Percentiles rank a stretch among this genome's conserved stretches.
These are phyloP conservation scores for Tinea trinotella DNA, from an alignment of 2,888 invertebrate genomes.

Conservation along the genomic window DNA sequence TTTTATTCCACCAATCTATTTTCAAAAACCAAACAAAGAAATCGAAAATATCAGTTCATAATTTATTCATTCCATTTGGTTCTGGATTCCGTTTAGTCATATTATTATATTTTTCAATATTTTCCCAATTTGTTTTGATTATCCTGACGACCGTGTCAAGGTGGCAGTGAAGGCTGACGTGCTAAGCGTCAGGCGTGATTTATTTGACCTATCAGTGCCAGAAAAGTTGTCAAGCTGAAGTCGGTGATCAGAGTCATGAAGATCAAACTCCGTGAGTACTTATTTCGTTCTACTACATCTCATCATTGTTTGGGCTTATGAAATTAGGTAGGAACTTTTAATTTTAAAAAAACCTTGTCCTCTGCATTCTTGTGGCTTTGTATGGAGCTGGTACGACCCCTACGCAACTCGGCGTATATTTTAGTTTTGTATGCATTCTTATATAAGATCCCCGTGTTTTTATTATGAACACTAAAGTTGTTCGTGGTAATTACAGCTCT, in stretches of 20 bases:
- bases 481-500: too few relatives aligned
- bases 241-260: constrained; percentile 70
- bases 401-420: too few relatives aligned
- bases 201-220: constrained; percentile 11
- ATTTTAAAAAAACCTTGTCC: too few relatives aligned
- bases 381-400: too few relatives aligned
- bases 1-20: neutral
- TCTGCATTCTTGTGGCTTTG: too few relatives aligned
- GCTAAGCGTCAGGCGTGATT: constrained; percentile 13
- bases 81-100: neutral
- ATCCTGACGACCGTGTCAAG: constrained; percentile 10
- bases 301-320: too few relatives aligned
- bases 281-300: too few relatives aligned
- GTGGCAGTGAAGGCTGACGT: constrained; percentile 17
- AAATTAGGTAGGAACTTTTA: too few relatives aligned
- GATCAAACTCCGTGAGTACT: constrained; percentile 65
- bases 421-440: too few relatives aligned
- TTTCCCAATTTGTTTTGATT: neutral
- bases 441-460: too few relatives aligned
- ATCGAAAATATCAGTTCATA: neutral
- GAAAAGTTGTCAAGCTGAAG: constrained; percentile 56
- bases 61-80: neutral
- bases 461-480: too few relatives aligned
- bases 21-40: neutral
- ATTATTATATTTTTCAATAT: neutral